Conservation (phyloP, 2,113 vertebrate species). For the Bostrychus sinensis region DNA sequence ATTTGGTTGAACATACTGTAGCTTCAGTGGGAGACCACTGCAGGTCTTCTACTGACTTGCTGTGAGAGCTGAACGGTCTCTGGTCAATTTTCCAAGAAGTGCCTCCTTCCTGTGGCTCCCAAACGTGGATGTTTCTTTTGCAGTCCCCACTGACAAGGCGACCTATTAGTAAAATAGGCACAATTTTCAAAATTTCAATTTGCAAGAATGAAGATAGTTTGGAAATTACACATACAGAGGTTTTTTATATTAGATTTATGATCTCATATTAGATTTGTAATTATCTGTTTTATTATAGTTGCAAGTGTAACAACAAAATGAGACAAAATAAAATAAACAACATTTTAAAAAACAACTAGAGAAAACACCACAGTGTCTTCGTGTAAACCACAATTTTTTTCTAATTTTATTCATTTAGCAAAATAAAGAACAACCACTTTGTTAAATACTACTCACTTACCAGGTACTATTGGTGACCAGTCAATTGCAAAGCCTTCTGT, state of each 20-base stretch:
- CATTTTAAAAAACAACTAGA: too few species aligned
- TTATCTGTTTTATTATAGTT: too few species aligned
- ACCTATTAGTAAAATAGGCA: constrained; percentile 69
- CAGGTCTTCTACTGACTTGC: constrained; percentile 88
- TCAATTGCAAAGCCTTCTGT: constrained; percentile 89
- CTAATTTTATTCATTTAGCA: not conserved
- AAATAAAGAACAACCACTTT: not conserved
- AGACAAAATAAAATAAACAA: too few species aligned
- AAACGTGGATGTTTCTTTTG: constrained; percentile 91
- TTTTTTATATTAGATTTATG: too few species aligned
- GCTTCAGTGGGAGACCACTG: constrained; percentile 93
- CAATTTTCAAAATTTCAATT: not conserved
- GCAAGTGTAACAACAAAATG: too few species aligned
- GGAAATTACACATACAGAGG: not conserved
- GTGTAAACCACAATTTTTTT: too few species aligned
- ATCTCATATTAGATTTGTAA: too few species aligned
- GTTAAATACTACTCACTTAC: constrained; percentile 52
- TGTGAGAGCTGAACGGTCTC: constrained; percentile 88
- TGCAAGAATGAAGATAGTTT: not conserved
- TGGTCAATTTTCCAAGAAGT: constrained; percentile 88
- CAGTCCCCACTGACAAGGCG: constrained; percentile 88
- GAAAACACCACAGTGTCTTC: too few species aligned
- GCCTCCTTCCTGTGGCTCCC: constrained; percentile 86
- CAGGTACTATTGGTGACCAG: constrained; percentile 87
- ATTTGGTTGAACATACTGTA: constrained; percentile 77